Evolutionary conservation across 2,888 invertebrate genomes (phyloP).

Genomic region (Dryobotodes eremita): DNA sequence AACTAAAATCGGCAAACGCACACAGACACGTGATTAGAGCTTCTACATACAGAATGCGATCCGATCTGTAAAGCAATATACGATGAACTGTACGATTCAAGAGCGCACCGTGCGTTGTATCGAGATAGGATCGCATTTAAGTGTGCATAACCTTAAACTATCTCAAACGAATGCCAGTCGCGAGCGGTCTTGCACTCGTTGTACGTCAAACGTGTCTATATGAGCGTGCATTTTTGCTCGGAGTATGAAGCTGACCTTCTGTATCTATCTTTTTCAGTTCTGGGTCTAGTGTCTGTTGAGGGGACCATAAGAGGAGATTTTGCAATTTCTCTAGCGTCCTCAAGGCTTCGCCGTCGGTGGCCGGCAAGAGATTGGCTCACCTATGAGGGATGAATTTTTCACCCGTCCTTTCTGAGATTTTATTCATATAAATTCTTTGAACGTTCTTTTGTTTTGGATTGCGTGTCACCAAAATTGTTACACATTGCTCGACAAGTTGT

Average conservation of each 20-base stretch:
- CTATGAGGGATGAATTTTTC: slow-evolving; percentile 69
- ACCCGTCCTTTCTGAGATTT: slow-evolving; percentile 66
- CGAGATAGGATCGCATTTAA: neutral
- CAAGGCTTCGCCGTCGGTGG: slow-evolving; percentile 14
- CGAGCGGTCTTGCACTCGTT: neutral
- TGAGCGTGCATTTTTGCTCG: neutral
- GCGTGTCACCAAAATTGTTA: neutral
- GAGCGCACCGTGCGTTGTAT: neutral
- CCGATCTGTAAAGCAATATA: neutral
- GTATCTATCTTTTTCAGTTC: neutral
- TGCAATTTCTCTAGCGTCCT: slow-evolving; percentile 68
- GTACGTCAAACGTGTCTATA: neutral
- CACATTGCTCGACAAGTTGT: neutral
- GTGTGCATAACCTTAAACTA: neutral
- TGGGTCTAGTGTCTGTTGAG: slow-evolving; percentile 23
- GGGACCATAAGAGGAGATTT: slow-evolving; percentile 39
- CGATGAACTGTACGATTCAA: neutral
- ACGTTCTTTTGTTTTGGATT: slow-evolving; percentile 31
- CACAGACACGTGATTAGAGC: neutral
- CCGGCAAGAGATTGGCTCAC: slow-evolving; percentile 44
- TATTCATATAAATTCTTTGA: slow-evolving; percentile 71
- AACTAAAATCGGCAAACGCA: neutral
- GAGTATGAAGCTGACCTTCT: neutral
- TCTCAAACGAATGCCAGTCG: neutral
- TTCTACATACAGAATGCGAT: neutral